phyloP scores from a whole-genome alignment of 2,113 vertebrate species.

The Heloderma charlesbogerti region DNA sequence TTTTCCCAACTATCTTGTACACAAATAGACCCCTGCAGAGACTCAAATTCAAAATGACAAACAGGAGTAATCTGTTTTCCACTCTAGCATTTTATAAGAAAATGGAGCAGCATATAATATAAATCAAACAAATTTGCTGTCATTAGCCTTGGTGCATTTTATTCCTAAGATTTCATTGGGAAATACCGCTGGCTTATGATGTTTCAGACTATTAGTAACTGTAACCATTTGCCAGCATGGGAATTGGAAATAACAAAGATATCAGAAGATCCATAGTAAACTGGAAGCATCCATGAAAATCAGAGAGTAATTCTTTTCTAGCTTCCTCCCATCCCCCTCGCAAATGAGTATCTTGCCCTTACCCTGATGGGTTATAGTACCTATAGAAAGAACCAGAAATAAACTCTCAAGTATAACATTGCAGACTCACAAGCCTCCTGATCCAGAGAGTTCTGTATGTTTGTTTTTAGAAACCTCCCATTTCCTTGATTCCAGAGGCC shows the following conservation, averaged over 20 bases:
- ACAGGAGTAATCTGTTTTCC: conserved; percentile 14
- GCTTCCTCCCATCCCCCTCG: neutral
- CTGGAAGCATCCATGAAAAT: neutral
- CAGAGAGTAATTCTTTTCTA: neutral
- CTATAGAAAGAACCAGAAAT: neutral
- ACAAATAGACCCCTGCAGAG: neutral
- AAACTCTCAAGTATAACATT: neutral
- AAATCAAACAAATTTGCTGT: conserved; percentile 30
- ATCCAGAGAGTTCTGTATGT: too few species aligned
- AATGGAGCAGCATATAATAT: conserved; percentile 1
- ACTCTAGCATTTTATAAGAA: neutral
- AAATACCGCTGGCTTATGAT: neutral
- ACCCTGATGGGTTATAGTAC: neutral
- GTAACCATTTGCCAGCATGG: neutral
- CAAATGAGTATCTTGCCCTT: neutral
- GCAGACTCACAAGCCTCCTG: neutral
- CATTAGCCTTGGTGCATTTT: neutral
- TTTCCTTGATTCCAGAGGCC: neutral
- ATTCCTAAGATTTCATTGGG: neutral
- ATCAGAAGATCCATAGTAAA: neutral
- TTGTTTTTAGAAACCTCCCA: neutral
- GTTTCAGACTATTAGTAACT: neutral
- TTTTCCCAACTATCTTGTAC: neutral
- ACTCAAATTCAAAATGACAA: conserved; percentile 25
- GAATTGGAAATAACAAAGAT: conserved; percentile 3